These are phyloP conservation scores for Steatornis caripensis DNA, from an alignment of 2,113 vertebrate species.

Conservation along the genomic window DNA sequence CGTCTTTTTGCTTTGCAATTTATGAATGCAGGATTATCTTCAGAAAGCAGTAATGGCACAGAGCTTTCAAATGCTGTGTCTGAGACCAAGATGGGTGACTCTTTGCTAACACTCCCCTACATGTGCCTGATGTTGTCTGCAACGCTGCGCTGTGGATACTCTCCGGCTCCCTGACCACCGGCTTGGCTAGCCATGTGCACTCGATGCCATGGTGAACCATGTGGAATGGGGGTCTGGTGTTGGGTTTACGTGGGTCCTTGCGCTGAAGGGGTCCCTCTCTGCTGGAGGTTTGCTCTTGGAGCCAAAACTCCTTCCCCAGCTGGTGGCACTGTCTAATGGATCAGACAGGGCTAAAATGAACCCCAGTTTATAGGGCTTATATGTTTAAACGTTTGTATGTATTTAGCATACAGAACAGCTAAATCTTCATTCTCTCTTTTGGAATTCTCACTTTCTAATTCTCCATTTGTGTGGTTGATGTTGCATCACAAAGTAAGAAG, in stretches of 20 bases:
- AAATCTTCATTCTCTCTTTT: neutral
- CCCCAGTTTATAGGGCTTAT: too few relatives aligned
- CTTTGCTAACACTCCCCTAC: fast-evolving
- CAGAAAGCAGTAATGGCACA: neutral
- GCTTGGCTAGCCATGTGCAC: fast-evolving
- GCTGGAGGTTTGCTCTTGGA: neutral
- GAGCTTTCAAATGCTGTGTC: neutral
- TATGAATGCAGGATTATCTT: neutral
- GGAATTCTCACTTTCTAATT: neutral
- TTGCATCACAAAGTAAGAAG: neutral
- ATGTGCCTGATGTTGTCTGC: fast-evolving
- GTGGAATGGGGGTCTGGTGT: neutral
- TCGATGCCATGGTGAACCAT: fast-evolving
- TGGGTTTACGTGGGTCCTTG: neutral
- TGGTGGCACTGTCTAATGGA: neutral
- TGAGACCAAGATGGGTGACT: neutral
- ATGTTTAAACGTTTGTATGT: too few relatives aligned
- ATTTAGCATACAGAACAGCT: neutral
- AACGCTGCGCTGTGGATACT: fast-evolving
- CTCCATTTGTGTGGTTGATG: neutral
- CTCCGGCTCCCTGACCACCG: fast-evolving
- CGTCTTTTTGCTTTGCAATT: neutral
- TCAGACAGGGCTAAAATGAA: too few relatives aligned
- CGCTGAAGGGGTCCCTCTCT: neutral
- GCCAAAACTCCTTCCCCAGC: neutral